Evolutionary conservation across 2,888 invertebrate species (phyloP).

Genomic region (Cephalotes varians): DNA sequence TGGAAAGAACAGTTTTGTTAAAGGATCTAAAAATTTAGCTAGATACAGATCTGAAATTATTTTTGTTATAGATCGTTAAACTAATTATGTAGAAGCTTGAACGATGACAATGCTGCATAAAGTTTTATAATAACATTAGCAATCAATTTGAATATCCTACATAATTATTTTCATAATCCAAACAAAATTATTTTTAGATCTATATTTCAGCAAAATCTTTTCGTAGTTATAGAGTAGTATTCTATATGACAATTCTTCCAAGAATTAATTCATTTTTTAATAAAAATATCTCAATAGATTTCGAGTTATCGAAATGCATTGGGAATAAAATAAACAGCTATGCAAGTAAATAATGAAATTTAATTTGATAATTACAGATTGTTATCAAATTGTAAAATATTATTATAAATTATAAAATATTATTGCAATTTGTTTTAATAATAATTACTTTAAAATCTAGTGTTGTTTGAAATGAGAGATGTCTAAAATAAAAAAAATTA

Average conservation of each 20-base stretch:
- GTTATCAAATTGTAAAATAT: neutral
- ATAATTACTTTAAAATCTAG: neutral
- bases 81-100: no score
- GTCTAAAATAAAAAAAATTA: neutral
- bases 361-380: neutral
- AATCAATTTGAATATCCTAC: no score
- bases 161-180: no score
- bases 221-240: neutral
- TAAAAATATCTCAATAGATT: neutral
- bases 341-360: neutral
- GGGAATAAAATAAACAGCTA: neutral
- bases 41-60: no score
- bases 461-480: no score
- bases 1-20: no score
- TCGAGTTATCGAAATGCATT: neutral
- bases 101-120: no score
- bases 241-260: neutral
- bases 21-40: no score
- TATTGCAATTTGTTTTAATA: neutral
- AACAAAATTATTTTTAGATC: no score
- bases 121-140: no score
- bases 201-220: no score
- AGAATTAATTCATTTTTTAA: slow-evolving; percentile 1
- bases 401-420: neutral
- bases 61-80: no score